These are phyloP conservation scores for Aphelinus certus DNA, from an alignment of 1,140 invertebrate genomes.

Conservation along the genomic window DNA sequence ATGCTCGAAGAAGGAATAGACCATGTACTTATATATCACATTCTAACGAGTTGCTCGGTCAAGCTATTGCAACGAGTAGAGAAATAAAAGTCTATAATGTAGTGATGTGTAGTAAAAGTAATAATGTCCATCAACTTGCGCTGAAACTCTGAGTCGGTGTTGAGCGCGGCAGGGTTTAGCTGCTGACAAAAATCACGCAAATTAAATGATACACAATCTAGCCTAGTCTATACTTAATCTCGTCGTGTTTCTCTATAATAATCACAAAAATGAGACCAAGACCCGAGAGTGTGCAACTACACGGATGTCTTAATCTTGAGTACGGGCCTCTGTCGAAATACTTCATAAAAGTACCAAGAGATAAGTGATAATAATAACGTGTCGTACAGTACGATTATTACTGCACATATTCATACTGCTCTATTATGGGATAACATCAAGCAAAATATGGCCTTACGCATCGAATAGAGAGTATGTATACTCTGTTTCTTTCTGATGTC, in stretches of 20 bases:
- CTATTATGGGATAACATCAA: neutral
- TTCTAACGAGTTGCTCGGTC: conserved; percentile 12
- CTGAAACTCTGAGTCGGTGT: neutral
- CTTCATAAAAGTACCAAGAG: conserved; percentile 50
- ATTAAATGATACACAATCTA: conserved; percentile 48
- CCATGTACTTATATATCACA: conserved; percentile 1
- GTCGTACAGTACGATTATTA: conserved; percentile 5
- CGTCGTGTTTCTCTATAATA: conserved; percentile 57
- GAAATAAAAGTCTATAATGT: neutral
- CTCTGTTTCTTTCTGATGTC: too few relatives aligned
- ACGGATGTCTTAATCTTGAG: conserved; percentile 51
- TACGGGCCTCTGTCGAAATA: conserved; percentile 53
- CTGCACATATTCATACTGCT: neutral
- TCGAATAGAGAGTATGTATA: neutral
- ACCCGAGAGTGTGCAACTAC: conserved; percentile 46
- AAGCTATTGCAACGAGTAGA: conserved; percentile 3
- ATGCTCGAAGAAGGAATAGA: conserved; percentile 3
- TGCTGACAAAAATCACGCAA: conserved; percentile 40
- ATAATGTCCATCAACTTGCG: conserved; percentile 18
- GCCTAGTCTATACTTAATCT: conserved; percentile 51
- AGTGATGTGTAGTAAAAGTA: conserved; percentile 1
- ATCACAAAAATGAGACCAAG: conserved; percentile 65
- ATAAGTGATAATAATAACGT: conserved; percentile 24
- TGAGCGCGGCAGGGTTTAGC: conserved; percentile 6
- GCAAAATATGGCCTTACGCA: conserved; percentile 14